Conservation (phyloP, 2,888 invertebrate genomes). For the Drosophila ustulata region DNA sequence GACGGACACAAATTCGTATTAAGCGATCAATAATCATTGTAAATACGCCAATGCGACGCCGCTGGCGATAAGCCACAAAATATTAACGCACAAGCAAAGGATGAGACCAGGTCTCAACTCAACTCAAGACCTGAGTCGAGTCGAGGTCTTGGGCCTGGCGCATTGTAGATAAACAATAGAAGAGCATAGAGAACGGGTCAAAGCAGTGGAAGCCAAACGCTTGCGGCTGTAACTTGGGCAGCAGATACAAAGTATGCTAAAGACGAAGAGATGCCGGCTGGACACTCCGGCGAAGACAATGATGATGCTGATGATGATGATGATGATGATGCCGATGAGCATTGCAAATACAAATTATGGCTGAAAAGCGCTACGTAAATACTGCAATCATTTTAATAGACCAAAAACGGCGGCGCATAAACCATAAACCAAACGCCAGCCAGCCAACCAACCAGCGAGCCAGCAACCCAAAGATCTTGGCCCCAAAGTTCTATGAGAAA, state of each 20-base stretch:
- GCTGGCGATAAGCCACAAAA: constrained; percentile 72
- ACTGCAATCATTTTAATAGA: constrained; percentile 82
- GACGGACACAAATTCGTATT: constrained; percentile 66
- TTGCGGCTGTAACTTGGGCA: constrained; percentile 45
- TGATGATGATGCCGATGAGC: constrained; percentile 76
- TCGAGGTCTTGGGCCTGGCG: constrained; percentile 34
- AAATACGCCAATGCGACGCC: constrained; percentile 78
- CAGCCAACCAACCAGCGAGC: constrained; percentile 50
- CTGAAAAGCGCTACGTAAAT: constrained; percentile 79
- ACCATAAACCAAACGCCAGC: constrained; percentile 78
- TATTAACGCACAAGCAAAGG: constrained; percentile 66
- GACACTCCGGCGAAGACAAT: constrained; percentile 65
- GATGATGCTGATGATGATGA: constrained; percentile 60
- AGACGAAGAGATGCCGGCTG: constrained; percentile 53
- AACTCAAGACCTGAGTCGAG: neutral
- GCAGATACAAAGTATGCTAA: constrained; percentile 51
- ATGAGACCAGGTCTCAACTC: constrained; percentile 2
- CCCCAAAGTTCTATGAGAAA: constrained; percentile 57
- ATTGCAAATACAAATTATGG: constrained; percentile 80
- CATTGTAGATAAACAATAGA: constrained; percentile 76
- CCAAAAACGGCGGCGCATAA: constrained; percentile 81
- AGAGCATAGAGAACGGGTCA: constrained; percentile 74
- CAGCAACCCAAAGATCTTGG: constrained; percentile 1
- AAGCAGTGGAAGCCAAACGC: constrained; percentile 55
- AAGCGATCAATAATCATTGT: constrained; percentile 82